Percentiles rank a stretch among this genome's conserved stretches.
These are phyloP conservation scores for Sipha maydis DNA, from an alignment of 2,888 invertebrate genomes.

Conservation along the genomic window DNA sequence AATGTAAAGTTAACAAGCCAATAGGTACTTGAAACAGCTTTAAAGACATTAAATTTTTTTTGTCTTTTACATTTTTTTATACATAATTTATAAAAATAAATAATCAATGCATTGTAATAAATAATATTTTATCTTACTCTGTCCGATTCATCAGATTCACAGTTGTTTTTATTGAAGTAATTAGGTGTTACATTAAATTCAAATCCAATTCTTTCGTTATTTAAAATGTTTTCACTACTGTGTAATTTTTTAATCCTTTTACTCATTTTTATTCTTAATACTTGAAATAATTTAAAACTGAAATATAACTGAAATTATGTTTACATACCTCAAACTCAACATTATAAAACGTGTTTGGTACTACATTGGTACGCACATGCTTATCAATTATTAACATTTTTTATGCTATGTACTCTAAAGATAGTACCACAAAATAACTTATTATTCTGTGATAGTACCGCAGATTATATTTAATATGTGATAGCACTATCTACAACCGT, in stretches of 20 bases:
- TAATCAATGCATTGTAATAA: background rate
- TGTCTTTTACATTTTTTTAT: background rate
- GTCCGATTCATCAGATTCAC: conserved; percentile 48
- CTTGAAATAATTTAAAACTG: background rate
- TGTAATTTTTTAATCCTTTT: background rate
- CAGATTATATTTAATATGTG: too few relatives aligned
- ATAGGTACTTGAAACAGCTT: background rate
- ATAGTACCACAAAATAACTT: too few relatives aligned
- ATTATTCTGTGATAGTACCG: too few relatives aligned
- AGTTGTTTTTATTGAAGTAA: conserved; percentile 46
- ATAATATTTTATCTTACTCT: background rate
- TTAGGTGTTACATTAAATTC: conserved; percentile 36
- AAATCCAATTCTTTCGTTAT: conserved; percentile 23
- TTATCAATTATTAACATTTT: too few relatives aligned
- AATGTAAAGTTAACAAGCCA: too few relatives aligned
- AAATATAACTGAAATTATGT: too few relatives aligned
- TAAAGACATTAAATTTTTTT: background rate
- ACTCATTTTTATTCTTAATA: background rate
- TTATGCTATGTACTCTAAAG: too few relatives aligned
- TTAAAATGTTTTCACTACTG: background rate
- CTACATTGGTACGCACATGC: too few relatives aligned
- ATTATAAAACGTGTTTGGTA: too few relatives aligned
- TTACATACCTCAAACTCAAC: too few relatives aligned
- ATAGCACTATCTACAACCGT: too few relatives aligned
- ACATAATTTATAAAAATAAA: background rate